Evolutionary conservation across 2,113 vertebrate species (phyloP).

Genomic region (Hippopotamus amphibius): DNA sequence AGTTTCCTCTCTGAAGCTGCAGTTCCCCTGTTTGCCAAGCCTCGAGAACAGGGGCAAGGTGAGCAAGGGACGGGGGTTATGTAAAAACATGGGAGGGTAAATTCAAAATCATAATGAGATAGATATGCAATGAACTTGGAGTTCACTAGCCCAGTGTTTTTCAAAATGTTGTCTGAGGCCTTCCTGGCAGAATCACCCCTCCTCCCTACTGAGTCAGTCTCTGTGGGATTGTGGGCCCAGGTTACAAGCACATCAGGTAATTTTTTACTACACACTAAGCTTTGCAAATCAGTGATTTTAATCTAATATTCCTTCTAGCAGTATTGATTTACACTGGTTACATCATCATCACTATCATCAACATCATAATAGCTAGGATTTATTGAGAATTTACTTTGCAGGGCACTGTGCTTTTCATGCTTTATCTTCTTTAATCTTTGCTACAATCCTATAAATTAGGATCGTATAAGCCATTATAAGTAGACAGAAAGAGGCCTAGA

Average conservation of each 20-base stretch:
- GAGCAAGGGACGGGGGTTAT: not conserved
- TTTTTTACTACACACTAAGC: not conserved
- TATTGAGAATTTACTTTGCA: not conserved
- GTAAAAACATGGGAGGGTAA: not conserved
- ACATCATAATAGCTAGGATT: not conserved
- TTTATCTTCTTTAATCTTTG: not conserved
- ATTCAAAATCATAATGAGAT: not conserved
- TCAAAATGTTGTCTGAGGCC: not conserved
- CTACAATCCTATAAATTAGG: not conserved
- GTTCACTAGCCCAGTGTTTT: not conserved
- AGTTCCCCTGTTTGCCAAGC: not conserved
- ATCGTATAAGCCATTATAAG: not conserved
- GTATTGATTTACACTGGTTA: not conserved
- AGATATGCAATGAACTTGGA: not conserved
- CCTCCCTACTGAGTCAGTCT: not conserved
- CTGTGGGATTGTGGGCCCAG: not conserved
- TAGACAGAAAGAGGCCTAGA: not conserved
- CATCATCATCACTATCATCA: not conserved
- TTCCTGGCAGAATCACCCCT: not conserved
- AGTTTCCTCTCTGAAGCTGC: not conserved
- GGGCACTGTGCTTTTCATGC: not conserved
- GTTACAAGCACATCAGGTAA: not conserved
- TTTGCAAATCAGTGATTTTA: not conserved
- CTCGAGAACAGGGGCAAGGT: not conserved
- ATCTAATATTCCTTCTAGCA: not conserved